Conservation (phyloP, 2,113 vertebrate genomes). For the Crotophaga sulcirostris region DNA sequence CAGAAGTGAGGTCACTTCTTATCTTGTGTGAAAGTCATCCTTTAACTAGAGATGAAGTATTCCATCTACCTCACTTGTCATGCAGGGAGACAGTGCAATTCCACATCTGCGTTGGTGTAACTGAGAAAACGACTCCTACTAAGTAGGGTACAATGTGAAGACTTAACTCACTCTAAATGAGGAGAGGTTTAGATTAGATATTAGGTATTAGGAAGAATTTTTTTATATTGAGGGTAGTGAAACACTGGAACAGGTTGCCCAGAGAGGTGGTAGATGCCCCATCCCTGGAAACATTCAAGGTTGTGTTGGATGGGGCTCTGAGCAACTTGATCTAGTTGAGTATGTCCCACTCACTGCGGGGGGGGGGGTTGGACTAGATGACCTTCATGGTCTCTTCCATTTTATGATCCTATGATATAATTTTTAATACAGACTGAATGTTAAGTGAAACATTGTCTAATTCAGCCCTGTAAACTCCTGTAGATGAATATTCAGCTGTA, state of each 20-base stretch:
- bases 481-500: background rate
- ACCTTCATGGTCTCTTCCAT: no score
- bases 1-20: background rate
- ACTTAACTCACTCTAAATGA: background rate
- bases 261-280: no score
- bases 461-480: background rate
- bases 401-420: no score
- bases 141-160: background rate
- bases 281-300: no score
- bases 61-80: background rate
- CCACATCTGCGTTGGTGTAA: background rate
- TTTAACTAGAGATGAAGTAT: background rate
- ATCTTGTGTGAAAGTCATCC: background rate
- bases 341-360: no score
- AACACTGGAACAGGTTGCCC: no score
- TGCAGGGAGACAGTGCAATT: background rate
- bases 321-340: no score
- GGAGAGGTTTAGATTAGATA: no score
- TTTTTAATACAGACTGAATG: background rate
- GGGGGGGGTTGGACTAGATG: no score
- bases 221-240: no score
- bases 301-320: no score
- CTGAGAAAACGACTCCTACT: background rate
- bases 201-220: no score
- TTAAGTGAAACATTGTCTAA: background rate